Base-by-base conservation (phyloP, 1,140 invertebrate genomes). In the Aphelenchoides fujianensis region DNA sequence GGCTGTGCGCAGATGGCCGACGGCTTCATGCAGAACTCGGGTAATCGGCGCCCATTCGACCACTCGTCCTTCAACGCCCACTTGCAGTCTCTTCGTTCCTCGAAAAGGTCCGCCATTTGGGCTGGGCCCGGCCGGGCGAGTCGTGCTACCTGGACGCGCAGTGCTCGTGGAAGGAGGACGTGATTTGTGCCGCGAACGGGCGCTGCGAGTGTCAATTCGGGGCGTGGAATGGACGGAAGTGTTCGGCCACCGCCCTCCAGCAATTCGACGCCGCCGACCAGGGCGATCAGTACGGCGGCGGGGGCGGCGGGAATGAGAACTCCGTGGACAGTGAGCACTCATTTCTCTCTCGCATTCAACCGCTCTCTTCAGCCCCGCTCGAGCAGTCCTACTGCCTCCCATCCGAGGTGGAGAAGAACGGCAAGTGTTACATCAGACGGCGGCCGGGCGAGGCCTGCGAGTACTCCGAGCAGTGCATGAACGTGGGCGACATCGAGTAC, bases 371-470 rank as follows among this genome's bases (percentile, higher is more conserved):
- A 66, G 62, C 5, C 34, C 34, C 16, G 27, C 61, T 67, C 27
- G 61, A 69, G 27, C 31, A 28, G 2, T 30, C 67, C 23, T 23
- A 70, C 23, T 69, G 67, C 30, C 30, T 69, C 16, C 61, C 63
- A 3, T 69, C 64, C 16, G 66, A 69, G 31, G 62, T 69, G n/a
- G 67, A 69, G 62, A 69, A 69, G 30, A 70, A 69, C 64, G 67
- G 67, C 16, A 71, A 69, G 27, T 69, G 67, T 31, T 69, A 69
- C 64, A 30, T 68, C n/a, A 31, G 74, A 19, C 62, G 76, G 57
- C 74, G 68, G 52, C 78, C 74, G 0, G 74, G 74, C 19, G 78
- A 75, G 48, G 28, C 53, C 9, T 75, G 74, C 57, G 12, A 71
- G 9, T 35, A 23, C 73, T 37, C 77, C 28, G 74, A 77, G 19